These are phyloP conservation scores for Dolichoris vasculosae DNA, from an alignment of 1,140 invertebrate species.

Conservation along the genomic window DNA sequence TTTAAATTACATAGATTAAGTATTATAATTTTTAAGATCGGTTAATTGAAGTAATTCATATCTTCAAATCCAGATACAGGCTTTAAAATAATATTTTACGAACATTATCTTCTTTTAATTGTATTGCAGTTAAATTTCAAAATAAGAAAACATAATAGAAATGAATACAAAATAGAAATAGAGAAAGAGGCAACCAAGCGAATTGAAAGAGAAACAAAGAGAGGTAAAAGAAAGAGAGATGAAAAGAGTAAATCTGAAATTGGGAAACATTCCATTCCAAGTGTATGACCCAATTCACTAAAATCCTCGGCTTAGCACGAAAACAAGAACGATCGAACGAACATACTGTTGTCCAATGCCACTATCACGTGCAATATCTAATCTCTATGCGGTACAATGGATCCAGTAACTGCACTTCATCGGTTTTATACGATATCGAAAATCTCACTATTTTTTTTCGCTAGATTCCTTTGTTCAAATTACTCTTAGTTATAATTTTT, in stretches of 20 bases:
- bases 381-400: neutral
- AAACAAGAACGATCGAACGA: slow-evolving; percentile 5
- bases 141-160: too few relatives aligned
- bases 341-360: neutral
- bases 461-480: neutral
- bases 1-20: too few relatives aligned
- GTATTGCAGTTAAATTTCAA: too few relatives aligned
- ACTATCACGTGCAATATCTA: neutral
- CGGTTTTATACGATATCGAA: neutral
- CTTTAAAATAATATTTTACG: too few relatives aligned
- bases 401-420: neutral
- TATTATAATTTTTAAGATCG: too few relatives aligned
- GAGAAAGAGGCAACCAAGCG: too few relatives aligned
- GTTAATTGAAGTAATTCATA: too few relatives aligned
- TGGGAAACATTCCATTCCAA: slow-evolving; percentile 32
- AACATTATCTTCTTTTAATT: too few relatives aligned
- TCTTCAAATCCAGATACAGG: too few relatives aligned
- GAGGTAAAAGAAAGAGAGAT: neutral
- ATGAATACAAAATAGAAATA: too few relatives aligned
- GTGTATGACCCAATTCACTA: slow-evolving; percentile 34
- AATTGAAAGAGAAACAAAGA: too few relatives aligned
- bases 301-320: slow-evolving; percentile 41
- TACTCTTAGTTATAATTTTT: neutral
- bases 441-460: neutral
- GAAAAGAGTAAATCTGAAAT: neutral